Conservation (phyloP, 2,113 vertebrate species). For the Hyaena hyaena region DNA sequence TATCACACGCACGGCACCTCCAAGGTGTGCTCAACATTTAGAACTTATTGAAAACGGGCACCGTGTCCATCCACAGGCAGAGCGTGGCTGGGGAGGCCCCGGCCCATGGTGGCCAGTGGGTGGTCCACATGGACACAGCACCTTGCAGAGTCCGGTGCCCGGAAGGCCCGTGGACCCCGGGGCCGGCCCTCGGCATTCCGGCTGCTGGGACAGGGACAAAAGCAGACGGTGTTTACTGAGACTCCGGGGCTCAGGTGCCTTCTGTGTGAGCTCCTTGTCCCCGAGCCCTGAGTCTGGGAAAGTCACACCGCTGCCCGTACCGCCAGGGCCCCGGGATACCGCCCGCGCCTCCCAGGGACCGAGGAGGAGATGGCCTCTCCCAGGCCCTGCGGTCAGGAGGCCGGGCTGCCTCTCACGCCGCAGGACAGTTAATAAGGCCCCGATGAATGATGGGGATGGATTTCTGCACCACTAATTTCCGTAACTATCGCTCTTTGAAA, state of each 20-base stretch:
- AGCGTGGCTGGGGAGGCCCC: rapidly evolving
- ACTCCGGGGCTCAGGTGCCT: background rate
- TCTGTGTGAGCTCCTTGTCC: background rate
- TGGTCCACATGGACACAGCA: rapidly evolving
- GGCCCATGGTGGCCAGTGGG: background rate
- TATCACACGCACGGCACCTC: rapidly evolving
- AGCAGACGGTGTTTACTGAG: rapidly evolving
- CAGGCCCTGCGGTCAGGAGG: constrained; percentile 68
- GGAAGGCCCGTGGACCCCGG: rapidly evolving
- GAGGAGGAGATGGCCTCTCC: constrained; percentile 68
- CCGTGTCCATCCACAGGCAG: rapidly evolving
- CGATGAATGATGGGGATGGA: constrained; percentile 96
- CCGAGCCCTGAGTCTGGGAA: background rate
- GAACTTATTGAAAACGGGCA: background rate
- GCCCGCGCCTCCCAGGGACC: background rate
- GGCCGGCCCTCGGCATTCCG: rapidly evolving
- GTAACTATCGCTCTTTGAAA: constrained; percentile 99
- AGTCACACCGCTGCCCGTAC: background rate
- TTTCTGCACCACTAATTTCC: constrained; percentile 99
- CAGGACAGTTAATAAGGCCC: constrained; percentile 96
- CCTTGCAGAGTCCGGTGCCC: background rate
- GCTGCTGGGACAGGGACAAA: background rate
- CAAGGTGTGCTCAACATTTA: rapidly evolving
- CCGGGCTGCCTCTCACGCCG: constrained; percentile 87
- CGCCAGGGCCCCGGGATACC: rapidly evolving